Base-by-base conservation (phyloP, 2,113 vertebrate species). In the Bos javanicus region DNA sequence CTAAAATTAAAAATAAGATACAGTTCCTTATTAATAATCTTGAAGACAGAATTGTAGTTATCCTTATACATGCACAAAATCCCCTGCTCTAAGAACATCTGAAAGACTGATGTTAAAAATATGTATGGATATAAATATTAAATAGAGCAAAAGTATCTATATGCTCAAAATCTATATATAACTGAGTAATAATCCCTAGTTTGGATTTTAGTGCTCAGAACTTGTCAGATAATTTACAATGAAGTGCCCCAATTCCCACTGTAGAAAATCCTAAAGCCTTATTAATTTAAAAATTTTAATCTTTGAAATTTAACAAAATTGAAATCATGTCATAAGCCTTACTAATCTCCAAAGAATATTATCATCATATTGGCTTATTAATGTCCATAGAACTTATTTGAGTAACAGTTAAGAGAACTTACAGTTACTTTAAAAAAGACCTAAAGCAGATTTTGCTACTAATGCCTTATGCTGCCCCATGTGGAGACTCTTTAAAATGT, bases 301-400 rank as follows among this genome's bases (percentile, higher is more conserved):
- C 52, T 97, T 97, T 97, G 86, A 98, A 97, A 64, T 95, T 71
- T 93, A 84, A 54, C 11, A 92, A 97, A 98, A 97, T 96, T 97
- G 33, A 97, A 98, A 88, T 97, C 50, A 86, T 67, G 87, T 93
- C 74, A 95, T 81, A 98, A 98, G 94, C 4, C 28, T 25, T 88
- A 96, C 81, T 80, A 94, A 97, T 93, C 19, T 28, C 86, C 71
- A 97, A 95, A 98, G 92, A 8, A 78, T 83, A 90, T 96, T 95
- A 97, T 92, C 96, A 93, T 97, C 94, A 93, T 33, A 67, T 30
- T 97, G 39, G 12, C 46, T 91, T 97, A 98, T 93, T 30, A 11
- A 97, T 96, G 56, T 39, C 54, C 82, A 64, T 9, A 54, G 78
- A 95, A 6, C 39, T 94, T 86, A 85, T 71, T 90, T 80, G 17